Evolutionary conservation across 2,113 vertebrate genomes (phyloP), one percentile per base, ranked within the genome.

Genomic region (Paratilapia polleni): DNA sequence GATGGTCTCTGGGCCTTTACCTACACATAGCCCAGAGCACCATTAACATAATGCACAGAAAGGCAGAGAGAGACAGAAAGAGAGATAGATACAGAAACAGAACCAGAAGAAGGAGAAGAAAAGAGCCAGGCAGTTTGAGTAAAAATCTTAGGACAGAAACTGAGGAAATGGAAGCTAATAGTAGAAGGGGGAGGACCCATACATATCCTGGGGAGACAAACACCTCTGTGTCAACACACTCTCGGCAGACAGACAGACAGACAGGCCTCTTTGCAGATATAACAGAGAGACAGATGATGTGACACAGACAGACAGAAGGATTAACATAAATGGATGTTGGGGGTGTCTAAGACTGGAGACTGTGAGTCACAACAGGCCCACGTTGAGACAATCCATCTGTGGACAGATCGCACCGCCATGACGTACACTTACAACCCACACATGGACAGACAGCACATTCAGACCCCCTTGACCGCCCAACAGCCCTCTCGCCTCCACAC

Each of bases 1-100:
- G 97, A 99, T 98, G 92, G 98, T 99, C 96, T 99, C 98, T 96
- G 98, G 98, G 94, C 98, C 98, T 97, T 99, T 99, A 98, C 98
- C 98, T 99, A 98, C 96, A 97, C 96, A 99, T 96, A 98, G 97
- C 96, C 97, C 97, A 98, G 97, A 97, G 95, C 96, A 96, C 97
- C 96, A 82, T 94, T 94, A 94, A 91, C 91, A 89, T 47, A 87
- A 74, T 74, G 85, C 83, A 90, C 66, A 88, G 12, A 83, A 8
- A 87, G n/a, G 56, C 15, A 64, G 56, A 80, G 24, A 91, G 63
- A 90, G 70, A 92, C 62, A 91, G 24, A 89, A 77, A 88, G 56
- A 84, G 70, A 79, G 64, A 91, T 41, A 91, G 81, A 82, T 75
- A 90, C 62, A 91, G 77, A 88, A 74, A 24, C 80, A 84, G 59